Conservation (phyloP, 2,797 vertebrate genomes). For the Gambusia yucatana region DNA sequence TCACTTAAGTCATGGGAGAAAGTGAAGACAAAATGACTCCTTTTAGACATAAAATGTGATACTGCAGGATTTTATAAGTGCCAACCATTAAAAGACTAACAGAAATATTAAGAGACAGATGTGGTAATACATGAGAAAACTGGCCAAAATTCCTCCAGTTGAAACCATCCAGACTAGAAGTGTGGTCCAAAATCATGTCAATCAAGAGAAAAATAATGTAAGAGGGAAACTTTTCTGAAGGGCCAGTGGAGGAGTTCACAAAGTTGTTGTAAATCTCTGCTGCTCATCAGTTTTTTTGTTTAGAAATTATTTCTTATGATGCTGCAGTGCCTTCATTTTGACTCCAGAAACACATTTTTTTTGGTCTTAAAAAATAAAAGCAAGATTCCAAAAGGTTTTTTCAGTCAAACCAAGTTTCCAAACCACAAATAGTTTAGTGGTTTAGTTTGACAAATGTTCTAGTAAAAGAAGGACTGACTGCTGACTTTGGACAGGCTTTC, state of each 20-base stretch:
- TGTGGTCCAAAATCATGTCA: conserved; percentile 31
- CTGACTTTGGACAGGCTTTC: conserved; percentile 63
- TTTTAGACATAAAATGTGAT: conserved; percentile 1
- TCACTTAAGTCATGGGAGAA: conserved; percentile 4
- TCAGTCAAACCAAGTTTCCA: conserved; percentile 72
- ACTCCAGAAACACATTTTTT: conserved; percentile 43
- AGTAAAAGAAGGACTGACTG: conserved; percentile 66
- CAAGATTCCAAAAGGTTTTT: conserved; percentile 67
- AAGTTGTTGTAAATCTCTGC: conserved; percentile 10
- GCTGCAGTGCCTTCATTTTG: conserved; percentile 19
- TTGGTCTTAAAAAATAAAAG: conserved; percentile 52
- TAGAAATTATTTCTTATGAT: background rate
- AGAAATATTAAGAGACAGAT: conserved; percentile 28
- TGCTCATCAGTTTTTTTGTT: conserved; percentile 3
- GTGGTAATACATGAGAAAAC: conserved; percentile 32
- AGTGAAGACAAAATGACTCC: background rate
- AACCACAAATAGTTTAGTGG: conserved; percentile 75
- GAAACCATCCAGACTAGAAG: conserved; percentile 32
- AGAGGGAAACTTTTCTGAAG: conserved; percentile 18
- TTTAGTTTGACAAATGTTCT: conserved; percentile 77
- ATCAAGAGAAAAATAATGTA: conserved; percentile 23
- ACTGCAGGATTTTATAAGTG: conserved; percentile 19
- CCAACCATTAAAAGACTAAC: conserved; percentile 33
- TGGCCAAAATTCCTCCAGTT: conserved; percentile 47
- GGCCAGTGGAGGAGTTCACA: conserved; percentile 11